These are phyloP conservation scores for Noctua janthina DNA, from an alignment of 2,888 invertebrate genomes.

Conservation along the genomic window DNA sequence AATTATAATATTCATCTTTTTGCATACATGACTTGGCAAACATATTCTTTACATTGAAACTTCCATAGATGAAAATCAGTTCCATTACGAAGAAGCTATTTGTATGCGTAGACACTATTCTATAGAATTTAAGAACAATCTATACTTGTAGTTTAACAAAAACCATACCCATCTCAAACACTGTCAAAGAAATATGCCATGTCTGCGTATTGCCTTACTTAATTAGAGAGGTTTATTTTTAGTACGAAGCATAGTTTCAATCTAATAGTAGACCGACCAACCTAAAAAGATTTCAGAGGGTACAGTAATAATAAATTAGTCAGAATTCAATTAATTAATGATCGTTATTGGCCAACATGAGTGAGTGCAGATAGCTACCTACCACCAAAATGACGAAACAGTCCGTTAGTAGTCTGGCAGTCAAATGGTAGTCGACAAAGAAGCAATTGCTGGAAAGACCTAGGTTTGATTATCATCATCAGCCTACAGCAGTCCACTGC, in stretches of 20 bases:
- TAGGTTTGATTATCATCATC: not conserved
- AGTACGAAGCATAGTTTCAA: not conserved
- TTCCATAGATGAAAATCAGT: not conserved
- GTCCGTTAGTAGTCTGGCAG: not conserved
- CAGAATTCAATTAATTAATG: not conserved
- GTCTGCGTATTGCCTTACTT: not conserved
- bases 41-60: not conserved
- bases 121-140: not conserved
- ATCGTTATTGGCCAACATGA: not conserved
- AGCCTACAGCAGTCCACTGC: no score
- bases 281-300: not conserved
- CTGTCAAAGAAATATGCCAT: not conserved
- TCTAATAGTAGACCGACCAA: not conserved
- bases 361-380: not conserved
- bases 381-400: not conserved
- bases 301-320: not conserved
- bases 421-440: not conserved
- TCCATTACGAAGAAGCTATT: not conserved
- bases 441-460: not conserved
- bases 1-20: not conserved
- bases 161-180: conserved; percentile 3
- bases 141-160: not conserved
- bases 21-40: not conserved
- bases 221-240: conserved; percentile 1
- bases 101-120: not conserved